Evolutionary conservation across 2,797 vertebrate species (phyloP), one percentile per base, ranked within the genome.

Genomic region (Bucorvus abyssinicus): DNA sequence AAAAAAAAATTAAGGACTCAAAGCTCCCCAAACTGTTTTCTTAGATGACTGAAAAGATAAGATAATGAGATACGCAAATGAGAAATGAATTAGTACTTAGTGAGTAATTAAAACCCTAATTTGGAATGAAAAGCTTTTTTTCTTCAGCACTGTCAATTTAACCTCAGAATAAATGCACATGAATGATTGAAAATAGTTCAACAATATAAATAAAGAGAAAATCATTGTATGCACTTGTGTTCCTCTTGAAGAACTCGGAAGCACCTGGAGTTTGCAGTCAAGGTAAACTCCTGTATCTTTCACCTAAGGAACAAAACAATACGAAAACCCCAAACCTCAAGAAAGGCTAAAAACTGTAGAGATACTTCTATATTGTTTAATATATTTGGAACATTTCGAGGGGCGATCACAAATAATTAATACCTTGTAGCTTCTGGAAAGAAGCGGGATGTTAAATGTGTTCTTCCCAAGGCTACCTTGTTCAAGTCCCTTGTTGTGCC

Each of bases 191-290:
- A 60, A 70, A 57, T 56, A 29, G 15, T 60, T 55, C 47, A 60
- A 29, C 30, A 52, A 16, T 3, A 15, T 21, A 4, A 52, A 50
- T 55, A 65, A 47, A 38, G 9, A 59, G 9, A 57, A 59, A 91
- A 16, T 78, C 10, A 21, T 57, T 55, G 2, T 18, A 24, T 0
- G 2, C 36, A 9, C 4, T 34, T 32, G 19, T 29, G 9, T 32
- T 69, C 22, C 12, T 78, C 17, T 61, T 65, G 27, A 44, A 86
- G 22, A 68, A 10, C 14, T 47, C 53, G 50, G 29, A 47, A 87
- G 24, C 67, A 12, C 16, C 34, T 34, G 19, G 68, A 20, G 8
- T 79, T 12, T 57, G 10, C 8, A 7, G 45, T 64, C 49, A 32
- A 52, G 12, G 59, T 84, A 45, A 45, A n/a, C 5, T n/a, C 36